Evolutionary conservation across 2,113 vertebrate species (phyloP).

Genomic region (Burhinus bistriatus): DNA sequence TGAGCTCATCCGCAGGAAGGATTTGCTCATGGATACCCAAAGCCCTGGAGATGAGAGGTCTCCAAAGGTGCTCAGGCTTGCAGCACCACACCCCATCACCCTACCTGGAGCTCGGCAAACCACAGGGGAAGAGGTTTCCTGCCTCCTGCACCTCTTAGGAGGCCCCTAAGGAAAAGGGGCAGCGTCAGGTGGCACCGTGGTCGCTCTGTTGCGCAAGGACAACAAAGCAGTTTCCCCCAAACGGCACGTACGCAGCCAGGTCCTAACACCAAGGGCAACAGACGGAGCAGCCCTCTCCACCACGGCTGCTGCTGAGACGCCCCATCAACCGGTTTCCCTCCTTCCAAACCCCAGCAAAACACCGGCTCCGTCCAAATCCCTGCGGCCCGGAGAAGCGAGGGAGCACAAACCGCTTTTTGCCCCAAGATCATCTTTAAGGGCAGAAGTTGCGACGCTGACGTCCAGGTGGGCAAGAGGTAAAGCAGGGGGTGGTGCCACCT

Average conservation of each 20-base stretch:
- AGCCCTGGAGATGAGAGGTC: rapidly evolving
- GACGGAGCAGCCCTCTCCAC: not conserved
- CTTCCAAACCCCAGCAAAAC: rapidly evolving
- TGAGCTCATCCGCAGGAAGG: not conserved
- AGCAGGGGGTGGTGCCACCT: not conserved
- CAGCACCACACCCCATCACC: not conserved
- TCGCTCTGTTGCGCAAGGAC: rapidly evolving
- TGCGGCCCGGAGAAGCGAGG: rapidly evolving
- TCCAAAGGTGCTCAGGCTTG: not conserved
- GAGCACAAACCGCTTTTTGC: not conserved
- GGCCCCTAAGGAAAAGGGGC: not conserved
- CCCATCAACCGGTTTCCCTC: rapidly evolving
- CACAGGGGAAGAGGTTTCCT: not conserved
- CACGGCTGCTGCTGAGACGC: rapidly evolving
- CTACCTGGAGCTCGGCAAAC: not conserved
- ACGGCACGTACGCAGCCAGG: rapidly evolving
- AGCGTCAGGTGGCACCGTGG: rapidly evolving
- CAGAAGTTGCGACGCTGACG: rapidly evolving
- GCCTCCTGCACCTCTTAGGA: rapidly evolving
- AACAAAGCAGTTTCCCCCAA: rapidly evolving
- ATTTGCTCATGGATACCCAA: not conserved
- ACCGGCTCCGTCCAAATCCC: rapidly evolving
- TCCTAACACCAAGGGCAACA: rapidly evolving
- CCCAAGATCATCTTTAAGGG: not conserved
- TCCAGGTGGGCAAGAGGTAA: not conserved